Conservation (phyloP, 53 echinoderm and acorn worm genomes). For the Arbacia lixula region DNA sequence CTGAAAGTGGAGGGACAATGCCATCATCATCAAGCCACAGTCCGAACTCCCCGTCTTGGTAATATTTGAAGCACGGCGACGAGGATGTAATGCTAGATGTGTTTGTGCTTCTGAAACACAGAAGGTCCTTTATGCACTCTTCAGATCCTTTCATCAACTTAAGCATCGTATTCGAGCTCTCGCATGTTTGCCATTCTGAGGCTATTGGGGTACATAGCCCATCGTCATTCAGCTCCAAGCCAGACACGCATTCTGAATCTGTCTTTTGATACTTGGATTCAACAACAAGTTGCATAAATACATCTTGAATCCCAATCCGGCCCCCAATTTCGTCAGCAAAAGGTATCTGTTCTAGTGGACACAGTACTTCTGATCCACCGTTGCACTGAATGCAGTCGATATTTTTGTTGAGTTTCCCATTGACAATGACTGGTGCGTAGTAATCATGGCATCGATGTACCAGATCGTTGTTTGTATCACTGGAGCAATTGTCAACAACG, state of each 20-base stretch:
- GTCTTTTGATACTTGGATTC: background rate
- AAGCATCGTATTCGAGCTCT: background rate
- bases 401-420: background rate
- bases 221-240: background rate
- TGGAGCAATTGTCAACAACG: background rate
- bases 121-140: background rate
- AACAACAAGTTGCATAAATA: no score
- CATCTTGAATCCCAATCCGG: no score
- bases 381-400: conserved; percentile 2
- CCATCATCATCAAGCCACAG: background rate
- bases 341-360: background rate
- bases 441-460: background rate
- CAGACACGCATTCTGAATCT: background rate
- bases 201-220: background rate
- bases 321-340: no score
- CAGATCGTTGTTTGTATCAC: background rate
- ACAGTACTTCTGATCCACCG: background rate
- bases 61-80: no score
- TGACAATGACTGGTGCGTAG: background rate
- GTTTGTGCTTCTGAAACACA: background rate
- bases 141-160: background rate
- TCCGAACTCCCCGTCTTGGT: no score
- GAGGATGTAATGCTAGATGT: background rate
- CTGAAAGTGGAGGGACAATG: background rate
- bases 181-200: conserved; percentile 1